A percentile compares a stretch with the other conserved stretches of the same genome.
These are phyloP conservation scores for Phania funesta DNA, from an alignment of 2,888 invertebrate genomes.

Conservation along the genomic window DNA sequence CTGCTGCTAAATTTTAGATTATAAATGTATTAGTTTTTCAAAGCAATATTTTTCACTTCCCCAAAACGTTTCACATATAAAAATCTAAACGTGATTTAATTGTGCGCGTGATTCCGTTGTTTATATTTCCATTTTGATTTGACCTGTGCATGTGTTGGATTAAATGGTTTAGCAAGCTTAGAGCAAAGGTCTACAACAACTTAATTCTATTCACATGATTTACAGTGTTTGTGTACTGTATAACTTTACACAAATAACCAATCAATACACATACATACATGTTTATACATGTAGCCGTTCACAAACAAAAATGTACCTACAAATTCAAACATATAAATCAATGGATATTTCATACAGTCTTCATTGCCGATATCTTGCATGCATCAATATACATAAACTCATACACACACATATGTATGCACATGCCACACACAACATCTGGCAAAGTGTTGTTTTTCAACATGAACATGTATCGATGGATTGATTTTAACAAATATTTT, in stretches of 20 bases:
- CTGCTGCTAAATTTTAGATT: too few relatives aligned
- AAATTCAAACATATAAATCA: slow-evolving; percentile 15
- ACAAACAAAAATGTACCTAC: background rate
- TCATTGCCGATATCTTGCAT: background rate
- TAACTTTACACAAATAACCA: background rate
- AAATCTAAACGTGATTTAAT: too few relatives aligned
- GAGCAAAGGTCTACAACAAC: too few relatives aligned
- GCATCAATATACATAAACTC: background rate
- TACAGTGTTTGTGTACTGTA: background rate
- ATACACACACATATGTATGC: background rate
- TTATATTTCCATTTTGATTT: too few relatives aligned
- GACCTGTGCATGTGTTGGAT: too few relatives aligned
- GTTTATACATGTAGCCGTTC: background rate
- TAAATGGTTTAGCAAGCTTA: too few relatives aligned
- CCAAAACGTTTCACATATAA: too few relatives aligned
- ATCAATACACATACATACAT: slow-evolving; percentile 12
- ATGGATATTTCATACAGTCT: slow-evolving; percentile 38
- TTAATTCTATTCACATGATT: background rate
- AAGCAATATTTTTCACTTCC: too few relatives aligned
- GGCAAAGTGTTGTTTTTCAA: slow-evolving; percentile 4
- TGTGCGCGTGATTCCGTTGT: too few relatives aligned
- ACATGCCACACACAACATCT: background rate
- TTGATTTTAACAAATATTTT: slow-evolving; percentile 42
- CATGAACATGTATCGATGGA: background rate
- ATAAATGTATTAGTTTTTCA: too few relatives aligned